Evolutionary conservation across 35 echinoderm and acorn worm species (phyloP), one percentile per base, ranked within the genome.

Genomic region (Apostichopus japonicus): DNA sequence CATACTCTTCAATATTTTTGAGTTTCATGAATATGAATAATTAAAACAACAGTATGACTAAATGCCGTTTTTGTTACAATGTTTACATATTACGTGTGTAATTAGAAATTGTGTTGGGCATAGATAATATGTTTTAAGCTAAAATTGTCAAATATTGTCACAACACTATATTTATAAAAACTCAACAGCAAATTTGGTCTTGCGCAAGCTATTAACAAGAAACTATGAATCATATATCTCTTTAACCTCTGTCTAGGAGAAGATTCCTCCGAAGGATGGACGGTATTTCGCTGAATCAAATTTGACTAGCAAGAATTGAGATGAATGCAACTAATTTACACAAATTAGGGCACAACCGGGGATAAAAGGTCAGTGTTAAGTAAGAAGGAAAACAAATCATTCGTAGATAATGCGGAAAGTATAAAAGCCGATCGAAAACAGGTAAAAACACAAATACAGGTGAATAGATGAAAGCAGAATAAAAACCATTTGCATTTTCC

Each of bases 311-410:
- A 84, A 84, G 21, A 84, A 84, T 84, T 84, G 55, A 57, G 81
- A 84, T 57, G 8, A 84, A 84, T 84, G 16, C 54, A 58, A 55
- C 6, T 84, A 84, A 84, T 84, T 84, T 57, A 24, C 54, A 55
- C 14, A 84, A 84, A 84, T 84, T 58, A 84, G 81, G 55, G 53
- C 55, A 84, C 53, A 61, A n/a, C 54, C 53, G 23, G 55, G 57
- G 56, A 84, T 16, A 84, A 84, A 84, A 84, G 81, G 81, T 84
- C 81, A 84, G 17, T 58, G 81, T 55, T 57, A 84, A 84, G 54
- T 23, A 24, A 13, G 81, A 84, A 84, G 16, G 15, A 84, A 84
- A 84, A 17, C 53, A 57, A 84, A 84, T 80, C 21, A 54, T 80
- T 53, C 33, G 78, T 54, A 80, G 33, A 27, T 80, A 80, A 80